A percentile compares a stretch with the other conserved stretches of the same genome.
Evolutionary conservation across 2,888 invertebrate species (phyloP).

Genomic region (Plebejus melissa): DNA sequence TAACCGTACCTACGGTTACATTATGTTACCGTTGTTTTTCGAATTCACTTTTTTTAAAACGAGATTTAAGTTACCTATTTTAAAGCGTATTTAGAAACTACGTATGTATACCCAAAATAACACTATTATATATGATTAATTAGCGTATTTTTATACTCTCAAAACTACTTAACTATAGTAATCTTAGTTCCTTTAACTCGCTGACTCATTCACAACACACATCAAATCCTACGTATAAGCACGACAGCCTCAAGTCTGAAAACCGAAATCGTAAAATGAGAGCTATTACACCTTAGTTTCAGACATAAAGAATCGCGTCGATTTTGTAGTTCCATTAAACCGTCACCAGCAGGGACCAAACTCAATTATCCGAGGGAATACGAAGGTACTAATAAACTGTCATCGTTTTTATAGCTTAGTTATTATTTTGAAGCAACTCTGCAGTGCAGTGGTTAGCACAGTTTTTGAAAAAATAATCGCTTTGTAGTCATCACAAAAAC

Average conservation of each 20-base stretch:
- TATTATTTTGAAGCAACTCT: neutral
- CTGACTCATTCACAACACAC: no score
- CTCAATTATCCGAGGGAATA: constrained; percentile 23
- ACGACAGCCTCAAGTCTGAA: neutral
- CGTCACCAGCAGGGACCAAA: constrained; percentile 25
- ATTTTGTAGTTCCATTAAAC: constrained; percentile 27
- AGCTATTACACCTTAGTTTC: neutral
- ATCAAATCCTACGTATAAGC: neutral
- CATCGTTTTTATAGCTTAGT: constrained; percentile 13
- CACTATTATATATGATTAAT: no score
- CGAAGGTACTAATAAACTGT: constrained; percentile 19
- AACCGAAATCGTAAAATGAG: no score
- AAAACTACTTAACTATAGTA: no score
- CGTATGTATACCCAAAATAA: no score
- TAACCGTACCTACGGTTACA: no score
- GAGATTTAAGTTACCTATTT: no score
- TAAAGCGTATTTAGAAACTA: no score
- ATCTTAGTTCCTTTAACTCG: no score
- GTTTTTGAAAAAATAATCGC: neutral
- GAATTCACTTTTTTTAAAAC: no score
- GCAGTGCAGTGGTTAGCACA: neutral
- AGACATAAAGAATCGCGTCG: constrained; percentile 7
- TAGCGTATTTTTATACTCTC: no score
- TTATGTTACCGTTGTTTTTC: no score
- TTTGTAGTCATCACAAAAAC: neutral